Conservation (phyloP, 2,113 vertebrate species). For the Tetraodon nigroviridis region DNA sequence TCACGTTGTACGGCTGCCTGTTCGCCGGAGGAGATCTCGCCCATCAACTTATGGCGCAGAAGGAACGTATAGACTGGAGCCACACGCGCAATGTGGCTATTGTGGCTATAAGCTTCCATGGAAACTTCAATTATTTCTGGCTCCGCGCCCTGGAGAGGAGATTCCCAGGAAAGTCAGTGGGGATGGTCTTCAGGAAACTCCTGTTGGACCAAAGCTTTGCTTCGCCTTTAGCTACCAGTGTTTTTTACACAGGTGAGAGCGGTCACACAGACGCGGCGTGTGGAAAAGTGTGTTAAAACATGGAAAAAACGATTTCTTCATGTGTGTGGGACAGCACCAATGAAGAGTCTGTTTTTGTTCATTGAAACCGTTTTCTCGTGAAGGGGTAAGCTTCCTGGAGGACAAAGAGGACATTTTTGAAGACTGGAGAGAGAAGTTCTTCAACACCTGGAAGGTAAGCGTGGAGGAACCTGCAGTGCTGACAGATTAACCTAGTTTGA, state of each 20-base stretch:
- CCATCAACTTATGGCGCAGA: constrained; percentile 76
- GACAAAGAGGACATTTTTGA: constrained; percentile 86
- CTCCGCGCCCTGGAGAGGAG: constrained; percentile 78
- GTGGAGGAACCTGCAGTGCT: constrained; percentile 9
- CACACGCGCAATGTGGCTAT: constrained; percentile 82
- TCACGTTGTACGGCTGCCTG: constrained; percentile 78
- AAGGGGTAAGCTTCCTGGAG: constrained; percentile 87
- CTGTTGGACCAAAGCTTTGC: constrained; percentile 82
- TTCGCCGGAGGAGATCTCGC: constrained; percentile 82
- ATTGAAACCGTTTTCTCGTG: constrained; percentile 1
- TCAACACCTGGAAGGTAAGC: constrained; percentile 89
- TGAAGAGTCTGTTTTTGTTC: background rate
- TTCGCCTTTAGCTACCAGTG: constrained; percentile 79
- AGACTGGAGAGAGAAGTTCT: constrained; percentile 88
- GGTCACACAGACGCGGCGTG: background rate
- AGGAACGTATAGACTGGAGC: constrained; percentile 76
- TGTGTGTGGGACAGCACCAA: background rate
- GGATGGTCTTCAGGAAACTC: constrained; percentile 79
- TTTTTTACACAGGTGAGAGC: constrained; percentile 79
- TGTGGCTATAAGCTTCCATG: constrained; percentile 82
- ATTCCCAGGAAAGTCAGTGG: constrained; percentile 79
- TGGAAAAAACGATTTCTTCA: background rate
- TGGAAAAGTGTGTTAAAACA: no score
- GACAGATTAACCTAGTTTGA: constrained; percentile 58
- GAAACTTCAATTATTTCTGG: constrained; percentile 88